Evolutionary conservation across 2,888 invertebrate species (phyloP), one percentile per base, ranked within the genome.

Genomic region (Coremacera marginata): DNA sequence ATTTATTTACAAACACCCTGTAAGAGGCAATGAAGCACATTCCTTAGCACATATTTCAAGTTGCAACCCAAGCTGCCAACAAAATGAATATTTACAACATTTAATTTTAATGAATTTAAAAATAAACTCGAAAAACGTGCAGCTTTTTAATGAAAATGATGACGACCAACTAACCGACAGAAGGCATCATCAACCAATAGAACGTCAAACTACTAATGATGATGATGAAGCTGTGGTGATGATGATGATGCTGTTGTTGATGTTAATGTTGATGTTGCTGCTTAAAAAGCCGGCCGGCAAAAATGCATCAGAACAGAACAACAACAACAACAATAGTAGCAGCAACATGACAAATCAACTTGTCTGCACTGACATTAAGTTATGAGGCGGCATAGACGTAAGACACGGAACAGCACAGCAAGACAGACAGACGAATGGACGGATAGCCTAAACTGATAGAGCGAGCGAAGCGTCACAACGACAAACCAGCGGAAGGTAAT

Each of bases 401-500:
- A 16, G 57, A 71, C 22, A 57, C 19, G 57, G 31, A 57, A 57
- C 67, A 19, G 67, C 37, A 44, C 3, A 1, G 44, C 3, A 65
- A 70, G 70, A 27, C 52, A 34, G 34, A 9, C 16, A 37, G 44
- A 60, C 37, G 25, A 0, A 51, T 3, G 49, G 22, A 63, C 63
- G 44, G 1, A 70, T 49, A 67, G 57, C 52, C 60, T 7, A 63
- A 31, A 75, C 63, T 37, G 37, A 68, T 34, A 60, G 73, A 51
- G 31, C 44, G 14, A 44, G 51, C 34, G 49, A 67, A 74, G 4
- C 63, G 70, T 37, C 16, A 71, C 14, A 51, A 62, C 55, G 75
- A 57, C 75, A 49, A 68, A 75, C 67, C 27, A 44, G 65, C 75
- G 79, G 76, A 77, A 79, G 77, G 77, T 83, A 82, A 83, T 83